phyloP scores from a whole-genome alignment of 2,888 invertebrate genomes.

The Cantharis rustica region DNA sequence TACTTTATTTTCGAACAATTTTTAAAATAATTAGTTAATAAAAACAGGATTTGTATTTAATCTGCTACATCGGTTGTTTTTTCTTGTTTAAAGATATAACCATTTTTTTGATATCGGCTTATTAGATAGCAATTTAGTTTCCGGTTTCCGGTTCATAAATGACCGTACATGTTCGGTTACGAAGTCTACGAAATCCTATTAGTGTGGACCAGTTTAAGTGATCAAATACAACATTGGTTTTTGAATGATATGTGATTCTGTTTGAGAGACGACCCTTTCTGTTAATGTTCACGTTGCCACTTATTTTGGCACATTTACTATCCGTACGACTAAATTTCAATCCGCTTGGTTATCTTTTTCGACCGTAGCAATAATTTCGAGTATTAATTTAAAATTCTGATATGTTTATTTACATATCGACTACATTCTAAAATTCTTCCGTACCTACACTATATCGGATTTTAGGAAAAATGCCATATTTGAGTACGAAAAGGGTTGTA shows the following conservation, averaged over 20 bases:
- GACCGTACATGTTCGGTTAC: slow-evolving; percentile 27
- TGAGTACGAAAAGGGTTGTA: neutral
- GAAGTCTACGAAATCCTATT: slow-evolving; percentile 32
- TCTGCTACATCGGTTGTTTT: slow-evolving; percentile 1
- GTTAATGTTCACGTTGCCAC: slow-evolving; percentile 10
- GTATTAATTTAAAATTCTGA: neutral
- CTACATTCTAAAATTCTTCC: neutral
- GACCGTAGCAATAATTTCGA: neutral
- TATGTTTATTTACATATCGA: neutral
- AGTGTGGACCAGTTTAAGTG: slow-evolving; percentile 33
- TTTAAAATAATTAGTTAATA: neutral
- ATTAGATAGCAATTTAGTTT: slow-evolving; percentile 30
- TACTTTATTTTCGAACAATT: neutral
- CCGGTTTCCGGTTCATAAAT: slow-evolving; percentile 26
- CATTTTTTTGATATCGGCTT: slow-evolving; percentile 24
- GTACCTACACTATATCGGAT: neutral
- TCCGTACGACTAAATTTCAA: slow-evolving; percentile 16
- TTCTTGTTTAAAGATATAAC: slow-evolving; percentile 26
- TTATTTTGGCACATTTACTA: slow-evolving; percentile 18
- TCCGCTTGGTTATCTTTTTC: neutral
- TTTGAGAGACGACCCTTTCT: slow-evolving; percentile 29
- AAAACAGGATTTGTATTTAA: neutral
- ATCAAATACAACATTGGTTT: slow-evolving; percentile 30
- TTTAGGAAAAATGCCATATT: neutral
- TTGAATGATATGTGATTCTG: slow-evolving; percentile 33